Conservation (phyloP, 2,113 vertebrate genomes). For the Catharus minimus region DNA sequence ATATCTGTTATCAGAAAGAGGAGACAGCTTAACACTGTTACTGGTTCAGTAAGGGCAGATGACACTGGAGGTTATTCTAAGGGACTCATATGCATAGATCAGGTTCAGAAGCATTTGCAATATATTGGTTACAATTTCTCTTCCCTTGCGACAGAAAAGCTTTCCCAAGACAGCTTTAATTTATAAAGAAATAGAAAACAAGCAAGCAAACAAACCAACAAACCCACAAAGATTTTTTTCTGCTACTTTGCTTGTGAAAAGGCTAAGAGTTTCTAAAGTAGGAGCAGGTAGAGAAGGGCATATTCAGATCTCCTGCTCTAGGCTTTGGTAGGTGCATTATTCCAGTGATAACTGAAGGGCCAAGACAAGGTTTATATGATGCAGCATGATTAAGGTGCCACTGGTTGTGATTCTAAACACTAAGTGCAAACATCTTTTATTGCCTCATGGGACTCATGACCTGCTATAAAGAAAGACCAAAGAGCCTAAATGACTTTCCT, state of each 20-base stretch:
- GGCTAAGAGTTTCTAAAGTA: neutral
- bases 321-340: neutral
- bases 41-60: neutral
- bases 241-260: neutral
- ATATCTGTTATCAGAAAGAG: neutral
- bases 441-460: neutral
- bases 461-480: neutral
- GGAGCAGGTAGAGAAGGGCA: neutral
- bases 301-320: neutral
- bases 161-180: neutral
- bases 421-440: neutral
- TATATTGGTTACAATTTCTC: neutral
- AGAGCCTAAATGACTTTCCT: neutral
- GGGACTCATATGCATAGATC: neutral
- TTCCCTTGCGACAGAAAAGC: neutral
- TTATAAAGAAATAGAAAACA: neutral
- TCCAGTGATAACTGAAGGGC: neutral
- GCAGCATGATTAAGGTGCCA: neutral
- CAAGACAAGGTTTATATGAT: neutral
- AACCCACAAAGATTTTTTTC: neutral
- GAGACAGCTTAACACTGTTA: neutral
- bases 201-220: neutral
- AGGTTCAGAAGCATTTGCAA: neutral
- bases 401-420: fast-evolving
- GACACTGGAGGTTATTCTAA: neutral